phyloP scores from a whole-genome alignment of 2,888 invertebrate genomes.

The Cantharis rustica region DNA sequence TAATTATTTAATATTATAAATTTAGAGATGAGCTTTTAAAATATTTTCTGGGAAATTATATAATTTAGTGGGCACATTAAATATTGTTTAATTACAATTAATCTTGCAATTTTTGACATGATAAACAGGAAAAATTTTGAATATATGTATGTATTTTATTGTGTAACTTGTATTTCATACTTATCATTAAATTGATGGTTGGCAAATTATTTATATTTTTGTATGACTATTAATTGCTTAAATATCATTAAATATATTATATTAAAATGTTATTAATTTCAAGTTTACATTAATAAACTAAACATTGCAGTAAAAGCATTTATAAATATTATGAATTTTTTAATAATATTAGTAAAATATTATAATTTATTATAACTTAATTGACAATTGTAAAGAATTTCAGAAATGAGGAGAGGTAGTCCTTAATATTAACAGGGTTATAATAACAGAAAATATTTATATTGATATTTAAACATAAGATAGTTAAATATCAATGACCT shows the following conservation, averaged over 20 bases:
- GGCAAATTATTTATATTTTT: not conserved
- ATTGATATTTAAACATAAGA: not conserved
- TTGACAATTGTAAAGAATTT: not conserved
- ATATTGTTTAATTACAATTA: not conserved
- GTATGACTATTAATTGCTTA: not conserved
- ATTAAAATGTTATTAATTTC: not conserved
- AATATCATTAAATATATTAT: not conserved
- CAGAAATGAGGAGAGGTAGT: not conserved
- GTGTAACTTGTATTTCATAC: not conserved
- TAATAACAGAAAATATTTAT: not conserved
- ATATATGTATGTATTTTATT: no score
- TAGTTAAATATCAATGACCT: constrained; percentile 1
- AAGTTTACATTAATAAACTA: not conserved
- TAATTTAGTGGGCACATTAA: not conserved
- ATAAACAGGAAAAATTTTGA: not conserved
- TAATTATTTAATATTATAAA: not conserved
- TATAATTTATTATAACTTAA: not conserved
- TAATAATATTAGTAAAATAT: no score
- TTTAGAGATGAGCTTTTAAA: not conserved
- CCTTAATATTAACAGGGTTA: not conserved
- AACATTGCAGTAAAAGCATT: not conserved
- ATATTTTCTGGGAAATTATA: not conserved
- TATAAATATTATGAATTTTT: not conserved
- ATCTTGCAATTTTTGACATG: not conserved
- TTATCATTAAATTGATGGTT: not conserved